A percentile compares a stretch with the other conserved stretches of the same genome.
These are phyloP conservation scores for Hyalella azteca DNA, from an alignment of 2,888 invertebrate genomes.

Conservation along the genomic window DNA sequence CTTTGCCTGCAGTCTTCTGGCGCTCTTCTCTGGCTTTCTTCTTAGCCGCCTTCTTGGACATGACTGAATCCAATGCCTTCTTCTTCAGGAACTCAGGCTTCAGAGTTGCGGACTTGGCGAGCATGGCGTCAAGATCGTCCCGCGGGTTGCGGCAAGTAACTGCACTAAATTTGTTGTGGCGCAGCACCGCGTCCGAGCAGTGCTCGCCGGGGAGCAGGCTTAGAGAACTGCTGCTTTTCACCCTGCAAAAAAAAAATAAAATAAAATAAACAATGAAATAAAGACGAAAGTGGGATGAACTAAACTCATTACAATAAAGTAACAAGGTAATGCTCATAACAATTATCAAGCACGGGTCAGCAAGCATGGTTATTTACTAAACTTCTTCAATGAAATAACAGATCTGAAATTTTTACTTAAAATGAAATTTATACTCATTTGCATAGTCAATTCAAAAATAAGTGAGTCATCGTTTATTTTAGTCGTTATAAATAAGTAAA, in stretches of 20 bases:
- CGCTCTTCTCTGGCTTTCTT: constrained; percentile 46
- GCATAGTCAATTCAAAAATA: no score
- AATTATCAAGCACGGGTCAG: no score
- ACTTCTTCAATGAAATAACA: no score
- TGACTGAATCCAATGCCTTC: constrained; percentile 41
- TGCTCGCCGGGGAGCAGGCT: not conserved
- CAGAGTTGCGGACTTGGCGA: constrained; percentile 40
- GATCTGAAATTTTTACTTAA: no score
- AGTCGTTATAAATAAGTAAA: no score
- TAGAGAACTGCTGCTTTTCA: not conserved
- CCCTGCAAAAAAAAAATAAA: not conserved
- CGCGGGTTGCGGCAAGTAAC: not conserved
- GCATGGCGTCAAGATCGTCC: constrained; percentile 39
- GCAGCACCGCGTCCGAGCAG: constrained; percentile 7
- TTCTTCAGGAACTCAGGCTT: constrained; percentile 54
- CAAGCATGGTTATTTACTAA: no score
- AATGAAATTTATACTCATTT: no score
- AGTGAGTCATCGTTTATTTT: no score
- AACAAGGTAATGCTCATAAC: not conserved
- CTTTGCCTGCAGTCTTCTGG: constrained; percentile 76
- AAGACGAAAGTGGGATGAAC: no score
- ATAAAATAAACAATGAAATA: no score
- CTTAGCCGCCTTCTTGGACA: constrained; percentile 34
- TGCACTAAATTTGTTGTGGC: not conserved
- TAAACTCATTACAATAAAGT: no score